Percentiles rank a stretch among this genome's conserved stretches.
Conservation (phyloP, 2,113 vertebrate species). For the Caloenas nicobarica region DNA sequence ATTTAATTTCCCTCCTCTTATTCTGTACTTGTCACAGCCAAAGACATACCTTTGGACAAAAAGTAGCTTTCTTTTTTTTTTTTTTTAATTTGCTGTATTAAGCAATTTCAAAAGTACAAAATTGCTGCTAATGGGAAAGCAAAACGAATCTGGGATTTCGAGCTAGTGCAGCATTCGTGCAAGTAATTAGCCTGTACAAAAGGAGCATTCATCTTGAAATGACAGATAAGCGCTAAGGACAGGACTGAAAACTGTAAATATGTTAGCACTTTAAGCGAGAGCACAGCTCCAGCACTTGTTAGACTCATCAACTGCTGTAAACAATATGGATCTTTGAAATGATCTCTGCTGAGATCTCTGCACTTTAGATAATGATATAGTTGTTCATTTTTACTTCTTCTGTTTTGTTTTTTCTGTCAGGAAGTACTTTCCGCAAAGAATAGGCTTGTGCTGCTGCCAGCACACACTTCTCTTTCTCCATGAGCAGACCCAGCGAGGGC, state of each 20-base stretch:
- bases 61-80: background rate
- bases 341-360: constrained; percentile 56
- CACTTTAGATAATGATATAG: constrained; percentile 43
- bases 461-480: background rate
- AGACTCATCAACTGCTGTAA: constrained; percentile 61
- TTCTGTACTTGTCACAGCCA: background rate
- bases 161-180: constrained; percentile 57
- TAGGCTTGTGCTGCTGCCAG: background rate
- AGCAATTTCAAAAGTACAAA: constrained; percentile 63
- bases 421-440: constrained; percentile 30
- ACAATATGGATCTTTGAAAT: constrained; percentile 68
- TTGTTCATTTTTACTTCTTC: constrained; percentile 55
- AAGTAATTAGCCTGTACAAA: constrained; percentile 69
- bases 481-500: background rate
- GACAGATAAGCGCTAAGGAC: constrained; percentile 49
- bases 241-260: constrained; percentile 46
- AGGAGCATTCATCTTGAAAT: constrained; percentile 59
- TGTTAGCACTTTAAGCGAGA: constrained; percentile 27
- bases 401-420: background rate
- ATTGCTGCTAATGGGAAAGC: constrained; percentile 52
- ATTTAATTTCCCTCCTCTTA: constrained; percentile 4
- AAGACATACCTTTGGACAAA: constrained; percentile 63
- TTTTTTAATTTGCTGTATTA: constrained; percentile 38
- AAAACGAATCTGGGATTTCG: constrained; percentile 69
- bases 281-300: constrained; percentile 60